phyloP scores from a whole-genome alignment of 2,888 invertebrate species.

The Ethmia dodecea region DNA sequence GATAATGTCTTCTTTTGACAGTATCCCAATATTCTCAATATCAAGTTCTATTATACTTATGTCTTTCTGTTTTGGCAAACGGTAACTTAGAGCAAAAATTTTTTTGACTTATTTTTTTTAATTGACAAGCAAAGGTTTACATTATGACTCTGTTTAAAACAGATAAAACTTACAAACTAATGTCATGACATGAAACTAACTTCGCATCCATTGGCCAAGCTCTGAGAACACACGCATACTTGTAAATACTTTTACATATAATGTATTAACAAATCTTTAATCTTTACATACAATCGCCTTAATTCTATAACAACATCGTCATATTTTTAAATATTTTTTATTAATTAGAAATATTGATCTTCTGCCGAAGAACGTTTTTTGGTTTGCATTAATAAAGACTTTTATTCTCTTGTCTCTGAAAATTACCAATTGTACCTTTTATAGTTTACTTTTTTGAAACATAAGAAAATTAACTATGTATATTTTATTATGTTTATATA shows the following conservation, averaged over 20 bases:
- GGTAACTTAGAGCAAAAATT: neutral
- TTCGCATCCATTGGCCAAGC: neutral
- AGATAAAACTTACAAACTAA: slow-evolving; percentile 21
- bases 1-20: neutral
- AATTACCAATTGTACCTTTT: no score
- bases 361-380: no score
- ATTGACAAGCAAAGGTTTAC: neutral
- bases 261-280: neutral
- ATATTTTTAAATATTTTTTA: neutral
- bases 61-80: neutral
- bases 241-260: neutral
- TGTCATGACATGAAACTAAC: slow-evolving; percentile 12
- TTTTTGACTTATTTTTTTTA: no score
- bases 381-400: no score
- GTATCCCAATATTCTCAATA: neutral
- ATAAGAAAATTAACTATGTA: neutral
- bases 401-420: no score
- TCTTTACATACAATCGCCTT: neutral
- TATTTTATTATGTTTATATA: neutral
- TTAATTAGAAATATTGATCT: no score
- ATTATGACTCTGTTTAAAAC: slow-evolving; percentile 6
- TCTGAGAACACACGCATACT: neutral
- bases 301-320: no score
- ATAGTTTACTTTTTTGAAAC: no score
- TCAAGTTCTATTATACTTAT: neutral